Evolutionary conservation across 2,113 vertebrate genomes (phyloP).

Genomic region (Zosterops lateralis): DNA sequence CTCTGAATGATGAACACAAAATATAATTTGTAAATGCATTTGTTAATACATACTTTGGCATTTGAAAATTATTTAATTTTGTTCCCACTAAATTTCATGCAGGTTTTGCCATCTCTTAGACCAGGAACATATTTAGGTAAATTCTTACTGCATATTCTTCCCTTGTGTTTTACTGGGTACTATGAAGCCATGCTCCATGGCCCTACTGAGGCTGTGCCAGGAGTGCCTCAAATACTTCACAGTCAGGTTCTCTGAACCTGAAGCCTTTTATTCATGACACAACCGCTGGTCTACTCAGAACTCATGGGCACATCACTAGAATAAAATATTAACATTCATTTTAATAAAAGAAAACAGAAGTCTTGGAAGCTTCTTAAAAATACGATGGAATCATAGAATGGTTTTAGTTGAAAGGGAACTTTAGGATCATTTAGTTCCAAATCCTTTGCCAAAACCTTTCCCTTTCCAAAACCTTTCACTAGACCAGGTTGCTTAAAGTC

Average conservation of each 20-base stretch:
- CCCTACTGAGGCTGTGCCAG: not conserved
- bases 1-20: slow-evolving; percentile 24
- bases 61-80: not conserved
- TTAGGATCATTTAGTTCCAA: not conserved
- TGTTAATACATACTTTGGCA: not conserved
- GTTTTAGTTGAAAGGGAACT: not conserved
- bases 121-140: not conserved
- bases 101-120: not conserved
- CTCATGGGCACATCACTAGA: not conserved
- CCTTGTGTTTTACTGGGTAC: not conserved
- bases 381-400: not conserved
- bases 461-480: not conserved
- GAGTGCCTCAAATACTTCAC: not conserved
- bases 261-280: not conserved
- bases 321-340: not conserved
- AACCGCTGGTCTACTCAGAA: not conserved
- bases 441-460: not conserved
- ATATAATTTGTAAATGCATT: slow-evolving; percentile 1
- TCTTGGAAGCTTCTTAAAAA: not conserved
- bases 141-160: not conserved
- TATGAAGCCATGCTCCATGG: not conserved
- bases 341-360: not conserved
- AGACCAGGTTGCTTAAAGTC: not conserved
- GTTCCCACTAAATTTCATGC: not conserved
- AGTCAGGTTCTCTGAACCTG: not conserved